Percentiles rank a stretch among this genome's conserved stretches.
Evolutionary conservation across 2,113 vertebrate species (phyloP).

Genomic region (Tupaia chinensis): DNA sequence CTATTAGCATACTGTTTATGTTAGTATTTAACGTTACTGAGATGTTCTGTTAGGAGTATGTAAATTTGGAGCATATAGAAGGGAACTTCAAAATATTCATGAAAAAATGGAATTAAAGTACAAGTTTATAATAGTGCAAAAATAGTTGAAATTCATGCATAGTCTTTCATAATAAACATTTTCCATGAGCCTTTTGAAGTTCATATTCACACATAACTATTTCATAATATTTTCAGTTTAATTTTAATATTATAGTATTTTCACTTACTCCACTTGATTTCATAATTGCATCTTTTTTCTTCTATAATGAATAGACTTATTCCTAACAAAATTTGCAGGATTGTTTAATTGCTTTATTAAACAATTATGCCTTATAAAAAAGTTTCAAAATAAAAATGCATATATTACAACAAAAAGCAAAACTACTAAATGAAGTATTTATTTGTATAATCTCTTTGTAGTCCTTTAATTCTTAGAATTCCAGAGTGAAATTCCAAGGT

Average conservation of each 20-base stretch:
- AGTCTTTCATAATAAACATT: too few relatives aligned
- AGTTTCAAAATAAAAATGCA: constrained; percentile 41
- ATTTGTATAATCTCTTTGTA: background rate
- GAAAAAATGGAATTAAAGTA: too few relatives aligned
- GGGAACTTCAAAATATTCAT: too few relatives aligned
- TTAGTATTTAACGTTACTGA: background rate
- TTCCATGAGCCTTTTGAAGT: too few relatives aligned
- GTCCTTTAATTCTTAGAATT: background rate
- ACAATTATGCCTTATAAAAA: background rate
- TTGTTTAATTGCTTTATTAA: background rate
- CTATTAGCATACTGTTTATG: background rate
- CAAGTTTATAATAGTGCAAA: too few relatives aligned
- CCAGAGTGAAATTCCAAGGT: background rate
- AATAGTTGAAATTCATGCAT: too few relatives aligned
- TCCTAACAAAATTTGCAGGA: background rate
- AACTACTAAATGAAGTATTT: background rate
- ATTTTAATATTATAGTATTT: constrained; percentile 23
- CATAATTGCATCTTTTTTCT: background rate
- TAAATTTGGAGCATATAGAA: background rate
- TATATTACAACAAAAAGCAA: background rate
- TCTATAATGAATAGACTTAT: background rate
- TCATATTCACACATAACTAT: background rate
- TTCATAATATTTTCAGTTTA: constrained; percentile 18
- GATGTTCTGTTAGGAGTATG: background rate
- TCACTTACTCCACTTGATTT: constrained; percentile 49